Conservation (phyloP, 2,888 invertebrate genomes). For the Lampropteryx suffumata region DNA sequence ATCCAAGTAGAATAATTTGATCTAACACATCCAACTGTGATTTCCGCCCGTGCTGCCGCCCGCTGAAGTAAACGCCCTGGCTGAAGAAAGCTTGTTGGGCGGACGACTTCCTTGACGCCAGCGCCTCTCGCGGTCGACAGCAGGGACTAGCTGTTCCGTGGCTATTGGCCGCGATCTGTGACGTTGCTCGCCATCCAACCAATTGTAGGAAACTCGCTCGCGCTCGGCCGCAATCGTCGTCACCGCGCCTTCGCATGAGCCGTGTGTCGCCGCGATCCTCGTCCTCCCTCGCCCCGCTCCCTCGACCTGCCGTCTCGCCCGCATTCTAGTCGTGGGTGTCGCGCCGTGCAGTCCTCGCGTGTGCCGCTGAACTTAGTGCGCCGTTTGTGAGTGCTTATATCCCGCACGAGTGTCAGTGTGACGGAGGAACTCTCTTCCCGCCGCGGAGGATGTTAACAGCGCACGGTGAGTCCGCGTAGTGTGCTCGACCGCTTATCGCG, state of each 20-base stretch:
- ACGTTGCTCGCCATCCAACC: slow-evolving; percentile 70
- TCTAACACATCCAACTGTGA: slow-evolving; percentile 38
- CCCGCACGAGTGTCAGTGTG: slow-evolving; percentile 80
- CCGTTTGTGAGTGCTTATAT: slow-evolving; percentile 80
- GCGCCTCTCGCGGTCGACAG: slow-evolving; percentile 62
- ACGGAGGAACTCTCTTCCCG: slow-evolving; percentile 69
- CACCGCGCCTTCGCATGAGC: slow-evolving; percentile 79
- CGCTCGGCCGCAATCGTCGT: slow-evolving; percentile 77
- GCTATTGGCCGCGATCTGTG: slow-evolving; percentile 66
- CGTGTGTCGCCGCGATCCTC: slow-evolving; percentile 70
- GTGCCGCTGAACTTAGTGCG: slow-evolving; percentile 79
- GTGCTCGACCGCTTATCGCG: slow-evolving; percentile 63
- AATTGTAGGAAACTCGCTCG: slow-evolving; percentile 68
- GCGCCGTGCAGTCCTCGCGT: slow-evolving; percentile 81
- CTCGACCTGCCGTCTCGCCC: slow-evolving; percentile 69
- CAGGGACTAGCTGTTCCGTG: slow-evolving; percentile 48
- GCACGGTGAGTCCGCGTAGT: slow-evolving; percentile 74
- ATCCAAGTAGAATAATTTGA: slow-evolving; percentile 3
- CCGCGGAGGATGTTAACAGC: slow-evolving; percentile 82
- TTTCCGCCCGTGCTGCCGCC: slow-evolving; percentile 60
- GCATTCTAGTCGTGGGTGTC: slow-evolving; percentile 82
- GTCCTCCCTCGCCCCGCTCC: slow-evolving; percentile 71
- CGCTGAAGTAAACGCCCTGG: slow-evolving; percentile 77
- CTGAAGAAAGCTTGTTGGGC: slow-evolving; percentile 79
- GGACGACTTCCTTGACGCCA: slow-evolving; percentile 67